These are phyloP conservation scores for Molorchus minor DNA, from an alignment of 2,888 invertebrate genomes.

Conservation along the genomic window DNA sequence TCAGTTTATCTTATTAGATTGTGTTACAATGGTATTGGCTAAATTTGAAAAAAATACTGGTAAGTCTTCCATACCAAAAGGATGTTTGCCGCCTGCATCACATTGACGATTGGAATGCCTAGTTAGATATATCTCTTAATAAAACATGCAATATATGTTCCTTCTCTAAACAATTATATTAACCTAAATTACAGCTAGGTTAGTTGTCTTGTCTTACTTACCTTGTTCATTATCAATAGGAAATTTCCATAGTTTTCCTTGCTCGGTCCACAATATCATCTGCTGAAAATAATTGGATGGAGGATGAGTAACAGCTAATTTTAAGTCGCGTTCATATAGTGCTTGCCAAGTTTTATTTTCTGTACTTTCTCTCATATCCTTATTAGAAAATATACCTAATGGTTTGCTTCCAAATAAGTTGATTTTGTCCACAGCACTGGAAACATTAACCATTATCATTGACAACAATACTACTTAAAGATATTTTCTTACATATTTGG, in stretches of 20 bases:
- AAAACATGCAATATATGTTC: no score
- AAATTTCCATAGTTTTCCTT: constrained; percentile 95
- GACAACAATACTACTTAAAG: neutral
- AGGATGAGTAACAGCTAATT: constrained; percentile 73
- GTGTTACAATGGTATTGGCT: no score
- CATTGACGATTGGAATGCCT: no score
- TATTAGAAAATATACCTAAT: constrained; percentile 71
- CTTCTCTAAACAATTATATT: no score
- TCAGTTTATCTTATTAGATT: no score
- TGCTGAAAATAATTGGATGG: constrained; percentile 92
- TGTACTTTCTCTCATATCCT: constrained; percentile 56
- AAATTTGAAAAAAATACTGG: no score
- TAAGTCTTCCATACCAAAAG: no score
- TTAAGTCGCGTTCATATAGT: constrained; percentile 73
- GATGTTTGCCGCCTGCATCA: no score
- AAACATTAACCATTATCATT: constrained; percentile 3
- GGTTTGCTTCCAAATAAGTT: constrained; percentile 71
- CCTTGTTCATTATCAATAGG: constrained; percentile 98
- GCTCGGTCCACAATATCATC: constrained; percentile 91
- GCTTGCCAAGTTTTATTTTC: constrained; percentile 73
- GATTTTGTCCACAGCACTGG: constrained; percentile 60
- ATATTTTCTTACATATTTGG: neutral
- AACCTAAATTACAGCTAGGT: no score
- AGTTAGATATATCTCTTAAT: no score
- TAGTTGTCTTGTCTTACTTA: constrained; percentile 58